These are phyloP conservation scores for Synanceia verrucosa DNA, from an alignment of 2,797 vertebrate species.

Conservation along the genomic window DNA sequence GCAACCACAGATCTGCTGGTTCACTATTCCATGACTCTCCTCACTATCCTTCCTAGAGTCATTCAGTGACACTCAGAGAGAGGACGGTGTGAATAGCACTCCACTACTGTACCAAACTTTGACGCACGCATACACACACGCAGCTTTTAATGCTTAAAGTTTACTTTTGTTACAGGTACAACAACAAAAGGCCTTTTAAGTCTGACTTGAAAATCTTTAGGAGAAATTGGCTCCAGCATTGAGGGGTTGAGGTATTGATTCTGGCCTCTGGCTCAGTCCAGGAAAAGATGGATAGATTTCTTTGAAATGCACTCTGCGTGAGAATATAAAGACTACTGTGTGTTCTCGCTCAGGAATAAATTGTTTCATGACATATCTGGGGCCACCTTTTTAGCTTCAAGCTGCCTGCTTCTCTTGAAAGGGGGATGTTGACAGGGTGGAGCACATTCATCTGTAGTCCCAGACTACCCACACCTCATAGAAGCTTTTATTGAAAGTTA, in stretches of 20 bases:
- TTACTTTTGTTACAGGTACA: conserved; percentile 85
- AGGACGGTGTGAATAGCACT: neutral
- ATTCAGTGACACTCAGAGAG: conserved; percentile 18
- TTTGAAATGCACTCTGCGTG: conserved; percentile 83
- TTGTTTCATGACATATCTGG: conserved; percentile 79
- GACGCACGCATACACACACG: conserved; percentile 16
- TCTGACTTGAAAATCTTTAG: conserved; percentile 86
- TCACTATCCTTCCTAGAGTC: conserved; percentile 12
- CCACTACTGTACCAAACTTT: conserved; percentile 33
- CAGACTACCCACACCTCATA: conserved; percentile 66
- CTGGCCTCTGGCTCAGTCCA: conserved; percentile 80
- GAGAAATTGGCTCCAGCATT: conserved; percentile 85
- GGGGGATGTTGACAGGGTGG: conserved; percentile 71
- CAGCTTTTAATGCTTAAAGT: conserved; percentile 76
- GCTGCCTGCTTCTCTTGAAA: conserved; percentile 67
- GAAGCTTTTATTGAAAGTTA: conserved; percentile 77
- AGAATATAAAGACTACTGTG: conserved; percentile 81
- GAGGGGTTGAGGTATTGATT: conserved; percentile 83
- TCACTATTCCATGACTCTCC: conserved; percentile 15
- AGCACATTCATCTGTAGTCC: conserved; percentile 68
- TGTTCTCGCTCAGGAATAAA: conserved; percentile 79
- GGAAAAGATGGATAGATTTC: conserved; percentile 87
- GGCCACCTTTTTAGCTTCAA: conserved; percentile 74
- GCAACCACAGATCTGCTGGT: conserved; percentile 19
- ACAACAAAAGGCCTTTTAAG: conserved; percentile 87